phyloP scores from a whole-genome alignment of 2,797 vertebrate species.

The Amazonetta brasiliensis region DNA sequence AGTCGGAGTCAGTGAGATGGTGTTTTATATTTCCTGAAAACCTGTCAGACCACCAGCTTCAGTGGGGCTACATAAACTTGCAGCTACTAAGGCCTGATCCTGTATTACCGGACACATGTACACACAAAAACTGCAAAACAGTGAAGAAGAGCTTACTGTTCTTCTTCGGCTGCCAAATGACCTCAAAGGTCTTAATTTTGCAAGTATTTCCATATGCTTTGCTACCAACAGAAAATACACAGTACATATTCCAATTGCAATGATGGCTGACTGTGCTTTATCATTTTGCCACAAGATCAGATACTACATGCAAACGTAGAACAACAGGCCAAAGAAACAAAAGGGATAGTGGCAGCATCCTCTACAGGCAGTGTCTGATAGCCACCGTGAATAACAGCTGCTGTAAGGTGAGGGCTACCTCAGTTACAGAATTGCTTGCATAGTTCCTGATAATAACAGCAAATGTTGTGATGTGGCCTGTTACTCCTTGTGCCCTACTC shows the following conservation, averaged over 20 bases:
- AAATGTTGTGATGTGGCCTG: not conserved
- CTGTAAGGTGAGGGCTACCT: not conserved
- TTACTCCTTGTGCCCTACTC: not conserved
- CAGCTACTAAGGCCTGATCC: not conserved
- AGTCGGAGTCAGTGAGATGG: not conserved
- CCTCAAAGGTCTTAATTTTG: not conserved
- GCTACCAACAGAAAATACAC: not conserved
- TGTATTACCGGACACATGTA: not conserved
- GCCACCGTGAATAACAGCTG: not conserved
- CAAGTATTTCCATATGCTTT: not conserved
- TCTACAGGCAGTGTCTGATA: not conserved
- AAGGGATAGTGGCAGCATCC: not conserved
- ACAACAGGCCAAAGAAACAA: not conserved
- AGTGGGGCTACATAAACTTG: not conserved
- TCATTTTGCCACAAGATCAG: not conserved
- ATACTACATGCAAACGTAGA: not conserved
- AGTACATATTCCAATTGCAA: not conserved
- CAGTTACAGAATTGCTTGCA: not conserved
- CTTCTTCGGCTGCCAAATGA: not conserved
- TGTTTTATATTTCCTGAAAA: not conserved
- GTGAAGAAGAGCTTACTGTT: not conserved
- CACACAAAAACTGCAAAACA: not conserved
- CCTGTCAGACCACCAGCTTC: not conserved
- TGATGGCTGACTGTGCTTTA: not conserved
- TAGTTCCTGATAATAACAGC: not conserved